These are phyloP conservation scores for Hippopotamyrus pictus DNA, from an alignment of 2,797 vertebrate genomes.

Conservation along the genomic window DNA sequence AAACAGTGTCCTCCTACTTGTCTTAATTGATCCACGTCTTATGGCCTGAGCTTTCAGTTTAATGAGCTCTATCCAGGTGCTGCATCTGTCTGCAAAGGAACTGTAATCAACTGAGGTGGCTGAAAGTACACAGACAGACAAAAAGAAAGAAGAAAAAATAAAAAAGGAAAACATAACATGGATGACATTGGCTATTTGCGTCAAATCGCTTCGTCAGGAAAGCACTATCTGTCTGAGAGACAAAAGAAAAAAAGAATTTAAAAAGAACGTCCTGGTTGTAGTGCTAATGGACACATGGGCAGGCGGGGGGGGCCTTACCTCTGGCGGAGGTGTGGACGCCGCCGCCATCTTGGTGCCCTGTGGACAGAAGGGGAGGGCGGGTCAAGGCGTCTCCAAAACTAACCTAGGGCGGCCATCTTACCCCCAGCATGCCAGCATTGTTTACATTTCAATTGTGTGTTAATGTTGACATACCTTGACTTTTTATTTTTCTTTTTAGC, in stretches of 20 bases:
- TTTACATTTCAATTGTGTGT: not conserved
- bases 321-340: slow-evolving; percentile 66
- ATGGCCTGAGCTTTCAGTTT: slow-evolving; percentile 99
- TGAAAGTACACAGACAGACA: slow-evolving; percentile 63
- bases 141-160: slow-evolving; percentile 41
- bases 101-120: slow-evolving; percentile 99
- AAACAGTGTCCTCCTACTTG: slow-evolving; percentile 96
- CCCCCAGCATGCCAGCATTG: not conserved
- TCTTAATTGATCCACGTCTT: slow-evolving; percentile 99
- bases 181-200: slow-evolving; percentile 71
- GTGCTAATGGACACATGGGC: slow-evolving; percentile 65
- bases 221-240: slow-evolving; percentile 66
- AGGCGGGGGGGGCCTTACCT: slow-evolving; percentile 55
- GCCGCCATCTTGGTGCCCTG: slow-evolving; percentile 73
- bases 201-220: slow-evolving; percentile 45
- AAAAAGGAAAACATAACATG: slow-evolving; percentile 65
- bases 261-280: slow-evolving; percentile 23
- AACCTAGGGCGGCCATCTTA: not conserved
- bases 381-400: slow-evolving; percentile 13
- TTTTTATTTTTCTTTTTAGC: not conserved
- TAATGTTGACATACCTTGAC: not conserved
- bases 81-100: slow-evolving; percentile 99
- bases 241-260: slow-evolving; percentile 66
- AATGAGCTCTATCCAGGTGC: slow-evolving; percentile 99
- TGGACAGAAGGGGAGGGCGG: slow-evolving; percentile 46